Base-by-base conservation (phyloP, 2,113 vertebrate genomes). In the Procavia capensis region DNA sequence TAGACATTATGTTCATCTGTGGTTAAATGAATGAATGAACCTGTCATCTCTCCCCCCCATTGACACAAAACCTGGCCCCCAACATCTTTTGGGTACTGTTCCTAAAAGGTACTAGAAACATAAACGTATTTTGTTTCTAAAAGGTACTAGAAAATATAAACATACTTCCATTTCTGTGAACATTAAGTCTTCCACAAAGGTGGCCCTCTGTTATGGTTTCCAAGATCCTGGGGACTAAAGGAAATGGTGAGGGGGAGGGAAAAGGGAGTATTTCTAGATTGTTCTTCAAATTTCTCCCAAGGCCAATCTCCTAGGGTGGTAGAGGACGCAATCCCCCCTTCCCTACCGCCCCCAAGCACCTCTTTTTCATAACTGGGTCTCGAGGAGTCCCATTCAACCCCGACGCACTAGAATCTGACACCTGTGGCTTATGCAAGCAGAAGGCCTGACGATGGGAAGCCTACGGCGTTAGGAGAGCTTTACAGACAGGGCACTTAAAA, bases 391-490 rank as follows among this genome's bases (percentile, higher is more conserved):
- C 85, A 43, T 89, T 78, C 88, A 88, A 43, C 57, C 41, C 39
- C 11, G 43, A 41, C 47, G 86, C 75, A 78, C 47, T 31, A 64
- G 59, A 82, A 43, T 6, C 78, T 83, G 96, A 95, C 96, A 97
- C 97, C 96, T 97, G 97, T 97, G 93, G 97, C 97, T 97, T 22
- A 29, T 0, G 1, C 66, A 6, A 41, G 88, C 19, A 6, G 19
- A 72, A 95, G 88, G 94, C 81, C 59, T 17, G 63, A 31, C 27
- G 17, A 31, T 6, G 57, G 41, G 11, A 39, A 24, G 70, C 36
- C 36, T 11, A 5, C 13, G 29, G 8, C 13, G n/a, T 9, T 29
- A 47, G 70, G 0, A 76, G 76, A 59, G 63, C 63, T 19, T 64
- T 34, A 22, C 61, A 50, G 0, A 2, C 43, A 6, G 36, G 20